Evolutionary conservation across 2,113 vertebrate species (phyloP), one percentile per base, ranked within the genome.

Genomic region (Tringa solitaria): DNA sequence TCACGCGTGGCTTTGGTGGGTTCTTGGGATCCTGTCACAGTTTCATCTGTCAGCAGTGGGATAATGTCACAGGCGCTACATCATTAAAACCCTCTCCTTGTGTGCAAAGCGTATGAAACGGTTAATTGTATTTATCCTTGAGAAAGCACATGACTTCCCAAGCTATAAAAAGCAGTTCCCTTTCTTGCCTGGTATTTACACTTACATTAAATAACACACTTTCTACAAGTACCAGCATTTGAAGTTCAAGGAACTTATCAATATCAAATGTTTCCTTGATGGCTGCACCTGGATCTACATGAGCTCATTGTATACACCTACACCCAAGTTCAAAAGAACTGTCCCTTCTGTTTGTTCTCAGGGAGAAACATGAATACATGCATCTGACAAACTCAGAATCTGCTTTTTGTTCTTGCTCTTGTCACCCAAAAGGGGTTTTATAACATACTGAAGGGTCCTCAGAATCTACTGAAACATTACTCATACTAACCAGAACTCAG

Each of bases 271-370:
- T 84, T 96, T 61, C 88, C 88, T 89, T 82, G 68, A 56, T 41
- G 77, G 61, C 95, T 92, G 96, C 98, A 97, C 97, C 97, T 97
- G 98, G 98, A 22, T 37, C 65, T 35, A 59, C 51, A 84, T 95
- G 93, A 95, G 88, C 72, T 95, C 86, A 87, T 79, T 86, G 85
- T 91, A 21, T 68, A 90, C 93, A 93, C 80, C 94, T 95, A 63
- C 89, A 77, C 37, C 87, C 76, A 8, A 45, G 81, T 90, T 95
- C 92, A 96, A 93, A 94, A 33, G 85, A 84, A 21, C 72, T 18
- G 39, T 65, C 93, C 63, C 69, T 56, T 88, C 98, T 98, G 98
- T 67, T 97, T 98, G 97, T 97, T 97, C 90, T 98, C 98, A 97
- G 77, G 53, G 37, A 28, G 70, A 81, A 85, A 93, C 39, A 7